Evolutionary conservation across 2,797 vertebrate species (phyloP), one percentile per base, ranked within the genome.

Genomic region (Argya squamiceps): DNA sequence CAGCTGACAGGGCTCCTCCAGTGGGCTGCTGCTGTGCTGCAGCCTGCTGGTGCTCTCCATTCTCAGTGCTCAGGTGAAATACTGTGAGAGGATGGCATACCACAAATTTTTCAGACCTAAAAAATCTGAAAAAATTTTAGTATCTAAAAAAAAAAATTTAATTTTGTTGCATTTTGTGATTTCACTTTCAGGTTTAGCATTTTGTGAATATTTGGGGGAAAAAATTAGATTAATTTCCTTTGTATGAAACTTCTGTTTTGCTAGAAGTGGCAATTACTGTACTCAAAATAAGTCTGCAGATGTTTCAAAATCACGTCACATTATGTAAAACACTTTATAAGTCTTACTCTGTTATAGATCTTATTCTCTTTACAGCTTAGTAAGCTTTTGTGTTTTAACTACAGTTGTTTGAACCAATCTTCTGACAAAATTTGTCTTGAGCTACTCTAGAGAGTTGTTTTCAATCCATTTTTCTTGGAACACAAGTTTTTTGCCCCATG

Each of bases 1-100:
- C 22, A 18, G 22, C 2, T 65, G 58, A 60, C 39, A 86, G n/a
- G 29, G 24, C 5, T 79, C 43, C 36, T 39, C 15, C 37, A 39
- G 22, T 4, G 41, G 34, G 30, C 39, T 69, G 4, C 50, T 30
- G 4, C 58, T 59, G 30, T 44, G 39, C 69, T 56, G 4, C 39
- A 23, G 22, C n/a, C 5, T 30, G 5, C 0, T 41, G 22, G 3
- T 63, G 22, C 34, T 67, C 9, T 32, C 34, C 4, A 12, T 43
- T n/a, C 52, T 18, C 9, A 10, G 15, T 37, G 56, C 49, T 53
- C 24, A 71, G 14, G 6, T 65, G 49, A 73, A 73, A 67, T 12
- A 4, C 20, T 34, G 32, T 16, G 20, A 55, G 22, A 73, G 3
- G 4, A 50, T 3, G 2, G 6, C 15, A 79, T 39, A 13, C 29